A percentile compares a stretch with the other conserved stretches of the same genome.
These are phyloP conservation scores for Nasonia giraulti DNA, from an alignment of 1,140 invertebrate genomes.

Conservation along the genomic window DNA sequence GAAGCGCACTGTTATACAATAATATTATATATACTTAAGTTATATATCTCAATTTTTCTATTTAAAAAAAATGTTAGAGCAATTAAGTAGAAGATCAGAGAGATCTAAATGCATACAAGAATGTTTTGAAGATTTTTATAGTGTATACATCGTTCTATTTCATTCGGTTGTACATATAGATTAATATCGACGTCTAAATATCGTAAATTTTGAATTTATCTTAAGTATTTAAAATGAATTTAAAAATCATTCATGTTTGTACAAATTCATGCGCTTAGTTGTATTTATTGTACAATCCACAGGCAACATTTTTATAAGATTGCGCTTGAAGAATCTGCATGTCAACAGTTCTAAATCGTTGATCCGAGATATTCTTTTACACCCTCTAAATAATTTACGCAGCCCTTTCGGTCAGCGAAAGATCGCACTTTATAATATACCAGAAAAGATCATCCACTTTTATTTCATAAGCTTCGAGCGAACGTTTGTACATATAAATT, in stretches of 20 bases:
- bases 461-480: not conserved
- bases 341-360: not conserved
- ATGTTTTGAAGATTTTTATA: constrained; percentile 11
- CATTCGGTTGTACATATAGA: not conserved
- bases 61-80: constrained; percentile 22
- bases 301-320: not conserved
- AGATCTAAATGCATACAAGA: not conserved
- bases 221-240: constrained; percentile 7
- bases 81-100: constrained; percentile 20
- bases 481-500: constrained; percentile 48
- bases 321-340: not conserved
- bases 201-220: constrained; percentile 24
- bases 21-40: constrained; percentile 6
- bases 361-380: not conserved
- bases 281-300: not conserved
- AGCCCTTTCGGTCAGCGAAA: too few relatives aligned
- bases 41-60: constrained; percentile 24
- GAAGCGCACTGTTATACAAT: not conserved
- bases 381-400: not conserved
- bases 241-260: not conserved
- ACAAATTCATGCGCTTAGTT: not conserved
- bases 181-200: not conserved
- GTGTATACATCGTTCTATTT: not conserved
- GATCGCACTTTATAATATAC: too few relatives aligned
- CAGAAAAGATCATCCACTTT: not conserved